Conservation (phyloP, 2,113 vertebrate species). For the Poecilia latipinna region DNA sequence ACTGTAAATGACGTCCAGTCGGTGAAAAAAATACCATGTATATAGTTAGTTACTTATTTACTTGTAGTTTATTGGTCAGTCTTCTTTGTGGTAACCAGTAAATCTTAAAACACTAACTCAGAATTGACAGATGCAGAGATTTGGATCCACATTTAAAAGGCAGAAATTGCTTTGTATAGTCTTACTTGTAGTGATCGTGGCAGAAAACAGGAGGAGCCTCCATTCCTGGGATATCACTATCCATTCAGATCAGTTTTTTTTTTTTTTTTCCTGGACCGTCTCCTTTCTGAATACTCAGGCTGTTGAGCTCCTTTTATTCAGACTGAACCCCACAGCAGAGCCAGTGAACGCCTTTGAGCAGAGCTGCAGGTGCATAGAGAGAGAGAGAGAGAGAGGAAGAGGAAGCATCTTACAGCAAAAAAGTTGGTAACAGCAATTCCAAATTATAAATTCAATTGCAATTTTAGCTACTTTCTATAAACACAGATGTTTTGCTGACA, state of each 20-base stretch:
- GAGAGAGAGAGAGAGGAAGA: neutral
- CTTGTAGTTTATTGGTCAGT: slow-evolving; percentile 58
- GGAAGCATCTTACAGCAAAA: neutral
- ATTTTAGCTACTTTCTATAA: slow-evolving; percentile 11
- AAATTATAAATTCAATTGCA: neutral
- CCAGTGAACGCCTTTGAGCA: neutral
- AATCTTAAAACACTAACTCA: slow-evolving; percentile 40
- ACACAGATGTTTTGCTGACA: slow-evolving; percentile 15
- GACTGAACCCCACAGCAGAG: slow-evolving; percentile 1
- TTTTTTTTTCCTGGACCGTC: neutral
- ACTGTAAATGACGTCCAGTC: slow-evolving; percentile 72
- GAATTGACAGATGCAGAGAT: neutral
- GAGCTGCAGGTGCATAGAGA: slow-evolving; percentile 10
- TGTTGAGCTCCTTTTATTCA: slow-evolving; percentile 9
- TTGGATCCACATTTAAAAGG: neutral
- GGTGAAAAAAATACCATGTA: slow-evolving; percentile 51
- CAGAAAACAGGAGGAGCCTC: too few relatives aligned
- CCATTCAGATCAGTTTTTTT: neutral
- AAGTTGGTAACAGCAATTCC: neutral
- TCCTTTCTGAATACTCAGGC: neutral
- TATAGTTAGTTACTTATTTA: slow-evolving; percentile 48
- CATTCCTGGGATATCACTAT: neutral
- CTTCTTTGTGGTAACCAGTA: slow-evolving; percentile 43
- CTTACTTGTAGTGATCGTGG: neutral
- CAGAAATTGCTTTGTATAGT: neutral